Conservation (phyloP, 2,113 vertebrate genomes). For the Heterochromis multidens region DNA sequence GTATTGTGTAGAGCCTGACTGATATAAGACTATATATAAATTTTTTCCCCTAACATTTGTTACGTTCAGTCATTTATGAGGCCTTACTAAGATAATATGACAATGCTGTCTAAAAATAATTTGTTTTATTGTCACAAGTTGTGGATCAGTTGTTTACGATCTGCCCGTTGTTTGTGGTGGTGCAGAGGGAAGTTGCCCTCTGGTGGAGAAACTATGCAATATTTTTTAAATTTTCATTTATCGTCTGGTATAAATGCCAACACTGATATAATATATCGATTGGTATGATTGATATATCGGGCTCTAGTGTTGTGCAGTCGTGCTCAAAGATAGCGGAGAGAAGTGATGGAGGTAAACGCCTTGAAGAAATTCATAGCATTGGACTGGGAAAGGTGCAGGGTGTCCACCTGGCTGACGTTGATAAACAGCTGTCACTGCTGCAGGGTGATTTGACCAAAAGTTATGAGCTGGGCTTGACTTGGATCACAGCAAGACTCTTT, state of each 20-base stretch:
- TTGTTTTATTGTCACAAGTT: not conserved
- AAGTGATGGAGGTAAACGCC: too few relatives aligned
- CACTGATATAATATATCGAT: too few relatives aligned
- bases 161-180: not conserved
- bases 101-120: not conserved
- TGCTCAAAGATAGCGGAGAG: too few relatives aligned
- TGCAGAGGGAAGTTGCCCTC: not conserved
- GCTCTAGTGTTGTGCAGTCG: too few relatives aligned
- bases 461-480: not conserved
- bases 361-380: not conserved
- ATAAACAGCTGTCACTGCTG: not conserved
- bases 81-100: not conserved
- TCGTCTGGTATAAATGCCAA: too few relatives aligned
- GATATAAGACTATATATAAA: too few relatives aligned
- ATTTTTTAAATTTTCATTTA: too few relatives aligned
- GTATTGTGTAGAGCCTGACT: too few relatives aligned
- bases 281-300: too few relatives aligned
- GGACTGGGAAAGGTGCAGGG: fast-evolving
- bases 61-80: not conserved
- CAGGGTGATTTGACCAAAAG: not conserved
- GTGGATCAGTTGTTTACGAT: not conserved
- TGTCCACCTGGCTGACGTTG: too few relatives aligned
- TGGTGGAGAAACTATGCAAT: not conserved
- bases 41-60: not conserved
- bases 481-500: not conserved